Percentiles rank a stretch among this genome's conserved stretches.
These are phyloP conservation scores for Mobula hypostoma DNA, from an alignment of 2,113 vertebrate genomes.

Conservation along the genomic window DNA sequence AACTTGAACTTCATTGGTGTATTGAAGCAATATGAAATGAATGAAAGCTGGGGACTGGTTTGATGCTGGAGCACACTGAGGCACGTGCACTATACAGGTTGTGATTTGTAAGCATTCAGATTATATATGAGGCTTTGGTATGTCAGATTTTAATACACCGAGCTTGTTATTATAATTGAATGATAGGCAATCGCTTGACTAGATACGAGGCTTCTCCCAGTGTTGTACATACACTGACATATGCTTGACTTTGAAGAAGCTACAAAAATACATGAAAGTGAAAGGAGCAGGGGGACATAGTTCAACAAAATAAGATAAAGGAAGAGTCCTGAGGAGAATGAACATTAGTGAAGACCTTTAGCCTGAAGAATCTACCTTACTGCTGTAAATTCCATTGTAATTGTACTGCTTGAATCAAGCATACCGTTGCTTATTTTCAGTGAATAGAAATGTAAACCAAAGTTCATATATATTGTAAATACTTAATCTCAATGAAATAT, in stretches of 20 bases:
- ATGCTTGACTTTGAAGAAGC: not conserved
- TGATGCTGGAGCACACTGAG: not conserved
- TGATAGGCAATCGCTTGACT: not conserved
- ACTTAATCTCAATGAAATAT: not conserved
- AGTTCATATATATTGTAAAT: not conserved
- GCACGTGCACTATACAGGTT: not conserved
- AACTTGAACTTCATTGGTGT: not conserved
- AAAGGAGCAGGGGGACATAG: not conserved
- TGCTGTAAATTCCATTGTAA: not conserved
- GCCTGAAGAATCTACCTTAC: not conserved
- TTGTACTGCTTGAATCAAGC: not conserved
- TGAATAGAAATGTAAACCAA: not conserved
- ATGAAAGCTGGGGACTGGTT: not conserved
- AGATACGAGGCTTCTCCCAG: not conserved
- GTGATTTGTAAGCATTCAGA: not conserved
- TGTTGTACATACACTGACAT: not conserved
- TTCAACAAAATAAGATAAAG: not conserved
- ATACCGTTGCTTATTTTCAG: not conserved
- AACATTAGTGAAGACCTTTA: not conserved
- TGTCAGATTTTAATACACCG: not conserved
- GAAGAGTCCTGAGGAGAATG: not conserved
- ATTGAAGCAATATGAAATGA: constrained; percentile 15
- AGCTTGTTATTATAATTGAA: not conserved
- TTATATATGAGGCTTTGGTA: not conserved
- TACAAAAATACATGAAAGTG: not conserved